A percentile compares a stretch with the other conserved stretches of the same genome.
Conservation (phyloP, 2,113 vertebrate genomes). For the Pycnonotus jocosus region DNA sequence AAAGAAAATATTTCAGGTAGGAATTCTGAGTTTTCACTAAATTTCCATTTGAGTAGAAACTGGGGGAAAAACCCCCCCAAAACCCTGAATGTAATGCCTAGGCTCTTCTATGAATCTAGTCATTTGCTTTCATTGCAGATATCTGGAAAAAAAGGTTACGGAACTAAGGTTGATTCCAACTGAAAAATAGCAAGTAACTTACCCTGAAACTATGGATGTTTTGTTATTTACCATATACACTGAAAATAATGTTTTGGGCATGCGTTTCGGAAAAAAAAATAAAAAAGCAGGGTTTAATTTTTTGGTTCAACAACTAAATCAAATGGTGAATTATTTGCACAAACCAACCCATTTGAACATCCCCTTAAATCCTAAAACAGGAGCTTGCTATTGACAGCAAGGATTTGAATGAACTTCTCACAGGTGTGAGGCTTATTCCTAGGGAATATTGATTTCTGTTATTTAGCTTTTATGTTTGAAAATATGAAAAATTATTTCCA, state of each 20-base stretch:
- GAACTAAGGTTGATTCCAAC: background rate
- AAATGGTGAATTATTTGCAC: constrained; percentile 3
- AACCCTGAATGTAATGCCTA: background rate
- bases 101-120: background rate
- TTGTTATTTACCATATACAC: background rate
- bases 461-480: constrained; percentile 16
- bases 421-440: background rate
- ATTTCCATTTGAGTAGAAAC: background rate
- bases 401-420: background rate
- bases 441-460: background rate
- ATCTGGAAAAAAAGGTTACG: background rate
- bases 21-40: background rate
- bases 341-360: background rate
- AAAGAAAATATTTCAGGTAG: background rate
- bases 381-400: background rate
- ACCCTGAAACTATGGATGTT: background rate
- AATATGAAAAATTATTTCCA: constrained; percentile 10
- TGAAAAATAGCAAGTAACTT: background rate
- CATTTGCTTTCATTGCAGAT: background rate
- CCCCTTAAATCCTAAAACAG: background rate
- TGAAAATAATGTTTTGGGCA: background rate
- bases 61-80: background rate
- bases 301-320: constrained; percentile 3
- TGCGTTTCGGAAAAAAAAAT: background rate
- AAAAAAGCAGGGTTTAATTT: background rate